Base-by-base conservation (phyloP, 2,888 invertebrate genomes). In the Phalera bucephala region DNA sequence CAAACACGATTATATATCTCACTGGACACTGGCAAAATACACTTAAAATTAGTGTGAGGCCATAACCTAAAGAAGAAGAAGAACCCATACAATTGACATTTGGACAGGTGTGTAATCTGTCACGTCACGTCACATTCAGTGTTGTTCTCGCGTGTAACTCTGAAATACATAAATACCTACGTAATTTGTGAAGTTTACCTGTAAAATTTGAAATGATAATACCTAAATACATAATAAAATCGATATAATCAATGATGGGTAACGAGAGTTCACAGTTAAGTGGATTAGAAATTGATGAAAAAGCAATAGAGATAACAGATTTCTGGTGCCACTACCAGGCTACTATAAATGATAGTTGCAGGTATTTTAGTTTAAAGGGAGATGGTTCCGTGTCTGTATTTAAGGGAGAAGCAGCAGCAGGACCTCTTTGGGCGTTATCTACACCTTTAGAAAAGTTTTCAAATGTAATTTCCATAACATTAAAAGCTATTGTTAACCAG, bases 251-350 rank as follows among this genome's bases (percentile, higher is more conserved):
- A 52, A 78, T 73, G 66, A 96, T 96, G 96, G 96, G 96, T 45
- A 95, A 94, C 80, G 95, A 95, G 70, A 91, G 91, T 60, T 94
- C 95, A 39, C 92, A 92, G 51, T 81, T 95, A 45, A 92, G 91
- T 67, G 95, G 95, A 19, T 82, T 96, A 33, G 92, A 94, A 78
- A 92, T 96, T 46, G 93, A 94, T 51, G 94, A 95, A 67, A 95
- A 94, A 67, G 92, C 94, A 5, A 89, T 94, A 2, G 95, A 95
- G 75, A 91, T 93, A 15, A 94, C 95, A 19, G 95, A 96, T 72
- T 95, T 94, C 74, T 96, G 95, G 95, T 91, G 91, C 23, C 95
- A 91, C 61, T 94, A 91, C 86, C 91, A 80, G 71, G 94, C 94
- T 2, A 91, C 79, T 36, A 87, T 94, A 34, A 88, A 84, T 32